Percentiles rank a stretch among this genome's conserved stretches.
Conservation (phyloP, 2,797 vertebrate species). For the Pristis pectinata region DNA sequence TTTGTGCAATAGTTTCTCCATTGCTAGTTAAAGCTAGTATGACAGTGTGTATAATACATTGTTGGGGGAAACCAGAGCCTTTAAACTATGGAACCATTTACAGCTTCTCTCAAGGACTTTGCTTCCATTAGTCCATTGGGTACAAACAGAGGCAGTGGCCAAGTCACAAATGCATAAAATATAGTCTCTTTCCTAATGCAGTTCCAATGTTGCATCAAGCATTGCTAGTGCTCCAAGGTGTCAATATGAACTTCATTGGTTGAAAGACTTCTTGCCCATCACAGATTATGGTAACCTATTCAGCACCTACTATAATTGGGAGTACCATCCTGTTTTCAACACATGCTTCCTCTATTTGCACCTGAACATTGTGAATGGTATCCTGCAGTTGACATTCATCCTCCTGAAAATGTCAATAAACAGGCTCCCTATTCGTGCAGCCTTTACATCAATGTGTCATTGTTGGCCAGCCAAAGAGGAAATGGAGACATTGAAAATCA, state of each 20-base stretch:
- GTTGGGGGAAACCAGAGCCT: neutral
- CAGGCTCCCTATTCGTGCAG: too few species aligned
- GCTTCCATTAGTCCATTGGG: neutral
- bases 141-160: neutral
- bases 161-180: neutral
- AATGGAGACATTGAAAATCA: neutral
- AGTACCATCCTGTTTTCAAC: neutral
- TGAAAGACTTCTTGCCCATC: neutral
- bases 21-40: neutral
- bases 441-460: neutral
- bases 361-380: neutral
- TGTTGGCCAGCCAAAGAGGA: neutral
- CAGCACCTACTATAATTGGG: neutral
- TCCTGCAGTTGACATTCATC: neutral
- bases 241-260: neutral
- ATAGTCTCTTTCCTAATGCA: neutral
- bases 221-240: neutral
- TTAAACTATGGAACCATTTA: neutral
- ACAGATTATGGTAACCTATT: neutral
- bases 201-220: neutral
- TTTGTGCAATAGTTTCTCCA: neutral
- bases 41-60: neutral
- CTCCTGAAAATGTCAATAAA: neutral
- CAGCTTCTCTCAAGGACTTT: neutral
- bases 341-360: neutral